These are phyloP conservation scores for Eristalinus sepulchralis DNA, from an alignment of 2,888 invertebrate genomes.

Conservation along the genomic window DNA sequence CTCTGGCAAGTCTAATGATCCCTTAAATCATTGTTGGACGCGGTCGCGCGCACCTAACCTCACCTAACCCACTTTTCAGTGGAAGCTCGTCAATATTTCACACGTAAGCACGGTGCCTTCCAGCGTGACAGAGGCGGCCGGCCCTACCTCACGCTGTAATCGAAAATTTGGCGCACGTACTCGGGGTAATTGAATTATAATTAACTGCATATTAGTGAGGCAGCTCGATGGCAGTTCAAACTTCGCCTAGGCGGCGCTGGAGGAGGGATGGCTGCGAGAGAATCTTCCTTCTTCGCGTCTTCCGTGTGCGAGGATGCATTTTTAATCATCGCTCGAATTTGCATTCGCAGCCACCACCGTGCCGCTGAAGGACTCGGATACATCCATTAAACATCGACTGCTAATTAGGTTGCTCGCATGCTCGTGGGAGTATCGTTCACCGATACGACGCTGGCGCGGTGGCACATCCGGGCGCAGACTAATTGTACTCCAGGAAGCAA, in stretches of 20 bases:
- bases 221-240: slow-evolving; percentile 12
- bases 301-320: slow-evolving; percentile 38
- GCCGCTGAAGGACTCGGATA: background rate
- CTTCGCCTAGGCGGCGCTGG: slow-evolving; percentile 26
- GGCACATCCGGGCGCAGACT: slow-evolving; percentile 38
- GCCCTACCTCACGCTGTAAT: slow-evolving; percentile 48
- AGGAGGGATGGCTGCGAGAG: slow-evolving; percentile 8
- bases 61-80: slow-evolving; percentile 61
- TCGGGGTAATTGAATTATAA: slow-evolving; percentile 67
- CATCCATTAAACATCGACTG: slow-evolving; percentile 54
- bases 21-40: slow-evolving; percentile 53
- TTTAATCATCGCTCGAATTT: slow-evolving; percentile 57
- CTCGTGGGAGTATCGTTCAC: slow-evolving; percentile 16
- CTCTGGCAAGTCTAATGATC: slow-evolving; percentile 58
- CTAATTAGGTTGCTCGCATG: slow-evolving; percentile 43
- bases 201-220: slow-evolving; percentile 61
- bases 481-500: slow-evolving; percentile 37
- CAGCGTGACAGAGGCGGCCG: slow-evolving; percentile 1
- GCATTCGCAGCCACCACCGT: slow-evolving; percentile 28
- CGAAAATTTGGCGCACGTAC: slow-evolving; percentile 69
- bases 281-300: background rate
- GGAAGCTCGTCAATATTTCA: slow-evolving; percentile 42
- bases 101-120: background rate
- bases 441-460: background rate
- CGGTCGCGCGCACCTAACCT: background rate